A percentile compares a stretch with the other conserved stretches of the same genome.
These are phyloP conservation scores for Mamestra brassicae DNA, from an alignment of 2,888 invertebrate species.

Conservation along the genomic window DNA sequence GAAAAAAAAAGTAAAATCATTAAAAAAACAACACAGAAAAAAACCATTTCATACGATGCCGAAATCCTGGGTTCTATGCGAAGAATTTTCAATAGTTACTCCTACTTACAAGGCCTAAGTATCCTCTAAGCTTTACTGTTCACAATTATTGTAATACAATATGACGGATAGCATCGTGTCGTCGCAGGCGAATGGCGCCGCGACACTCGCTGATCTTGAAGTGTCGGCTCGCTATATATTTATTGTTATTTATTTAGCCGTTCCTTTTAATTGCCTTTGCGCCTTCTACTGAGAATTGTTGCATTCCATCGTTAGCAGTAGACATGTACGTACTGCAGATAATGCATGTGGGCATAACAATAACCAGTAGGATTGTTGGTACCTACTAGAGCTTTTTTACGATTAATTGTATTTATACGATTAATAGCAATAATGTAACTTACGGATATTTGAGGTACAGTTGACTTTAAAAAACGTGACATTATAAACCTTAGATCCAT, in stretches of 20 bases:
- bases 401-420: background rate
- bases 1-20: too few relatives aligned
- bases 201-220: conserved; percentile 63
- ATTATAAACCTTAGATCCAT: background rate
- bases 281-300: conserved; percentile 41
- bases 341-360: background rate
- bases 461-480: background rate
- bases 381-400: background rate
- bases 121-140: background rate
- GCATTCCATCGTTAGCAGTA: conserved; percentile 47
- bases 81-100: background rate
- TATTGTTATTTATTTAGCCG: conserved; percentile 58
- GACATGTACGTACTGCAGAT: background rate
- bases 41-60: too few relatives aligned
- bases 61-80: too few relatives aligned
- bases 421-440: background rate
- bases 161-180: conserved; percentile 1
- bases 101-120: background rate
- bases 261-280: conserved; percentile 57
- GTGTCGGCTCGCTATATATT: conserved; percentile 61
- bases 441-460: background rate
- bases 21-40: too few relatives aligned
- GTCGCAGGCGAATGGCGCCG: conserved; percentile 16
- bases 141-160: conserved; percentile 10
- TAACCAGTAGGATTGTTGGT: background rate